Conservation (phyloP, 2,113 vertebrate species). For the Pyrgilauda ruficollis region DNA sequence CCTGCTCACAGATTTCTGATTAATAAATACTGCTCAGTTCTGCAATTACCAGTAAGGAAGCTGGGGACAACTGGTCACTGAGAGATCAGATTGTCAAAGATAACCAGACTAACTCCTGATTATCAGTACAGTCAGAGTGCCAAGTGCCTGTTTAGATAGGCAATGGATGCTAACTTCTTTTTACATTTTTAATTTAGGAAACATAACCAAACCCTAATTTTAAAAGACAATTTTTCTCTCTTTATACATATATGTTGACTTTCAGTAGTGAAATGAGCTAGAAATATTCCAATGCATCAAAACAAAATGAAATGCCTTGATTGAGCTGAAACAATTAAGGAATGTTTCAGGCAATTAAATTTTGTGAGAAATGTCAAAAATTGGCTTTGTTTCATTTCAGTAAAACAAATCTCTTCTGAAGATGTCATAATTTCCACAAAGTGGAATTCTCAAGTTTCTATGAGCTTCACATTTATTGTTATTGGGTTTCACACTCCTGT, state of each 20-base stretch:
- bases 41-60: not conserved
- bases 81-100: not conserved
- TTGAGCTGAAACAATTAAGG: constrained; percentile 49
- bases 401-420: not conserved
- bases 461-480: not conserved
- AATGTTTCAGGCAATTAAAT: constrained; percentile 46
- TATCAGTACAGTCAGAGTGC: not conserved
- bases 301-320: constrained; percentile 41
- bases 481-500: constrained; percentile 13
- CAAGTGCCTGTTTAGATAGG: not conserved
- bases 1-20: not conserved
- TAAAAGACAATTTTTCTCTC: not conserved
- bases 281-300: constrained; percentile 27
- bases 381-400: constrained; percentile 30
- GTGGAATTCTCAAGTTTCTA: constrained; percentile 15
- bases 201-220: not conserved
- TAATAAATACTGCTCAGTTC: not conserved
- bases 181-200: constrained; percentile 9
- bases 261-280: not conserved
- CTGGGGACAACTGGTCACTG: not conserved
- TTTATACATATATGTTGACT: not conserved
- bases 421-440: constrained; percentile 18
- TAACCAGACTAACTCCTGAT: not conserved
- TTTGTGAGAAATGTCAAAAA: constrained; percentile 25
- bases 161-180: not conserved